Evolutionary conservation across 1,140 invertebrate species (phyloP).

Genomic region (Diorhabda carinulata): DNA sequence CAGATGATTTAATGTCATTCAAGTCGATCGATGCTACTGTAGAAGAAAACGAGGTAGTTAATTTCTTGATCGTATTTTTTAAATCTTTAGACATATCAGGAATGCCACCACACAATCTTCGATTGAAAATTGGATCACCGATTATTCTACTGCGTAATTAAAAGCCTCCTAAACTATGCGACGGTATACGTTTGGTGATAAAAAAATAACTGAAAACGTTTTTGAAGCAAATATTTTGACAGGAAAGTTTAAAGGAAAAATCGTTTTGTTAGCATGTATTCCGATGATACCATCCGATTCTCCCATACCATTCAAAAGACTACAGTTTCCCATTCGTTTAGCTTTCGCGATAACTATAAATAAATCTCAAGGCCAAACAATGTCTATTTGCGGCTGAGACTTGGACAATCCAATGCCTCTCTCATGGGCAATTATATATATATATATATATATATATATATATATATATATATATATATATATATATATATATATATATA

Average conservation of each 20-base stretch:
- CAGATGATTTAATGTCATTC: not conserved
- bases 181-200: too few species aligned
- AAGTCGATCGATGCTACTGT: not conserved
- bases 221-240: not conserved
- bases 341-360: not conserved
- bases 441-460: too few species aligned
- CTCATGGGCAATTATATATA: conserved; percentile 3
- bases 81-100: not conserved
- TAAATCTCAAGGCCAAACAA: conserved; percentile 7
- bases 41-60: not conserved
- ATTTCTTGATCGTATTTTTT: not conserved
- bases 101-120: not conserved
- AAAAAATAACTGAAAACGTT: not conserved
- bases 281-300: not conserved
- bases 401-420: not conserved
- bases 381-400: conserved; percentile 1
- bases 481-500: too few species aligned
- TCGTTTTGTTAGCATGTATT: not conserved
- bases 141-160: not conserved
- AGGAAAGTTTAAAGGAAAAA: not conserved
- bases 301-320: not conserved
- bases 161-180: too few species aligned
- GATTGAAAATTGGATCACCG: too few species aligned
- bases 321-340: not conserved
- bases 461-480: too few species aligned